phyloP scores from a whole-genome alignment of 2,113 vertebrate genomes.

The Sphaerodactylus townsendi region DNA sequence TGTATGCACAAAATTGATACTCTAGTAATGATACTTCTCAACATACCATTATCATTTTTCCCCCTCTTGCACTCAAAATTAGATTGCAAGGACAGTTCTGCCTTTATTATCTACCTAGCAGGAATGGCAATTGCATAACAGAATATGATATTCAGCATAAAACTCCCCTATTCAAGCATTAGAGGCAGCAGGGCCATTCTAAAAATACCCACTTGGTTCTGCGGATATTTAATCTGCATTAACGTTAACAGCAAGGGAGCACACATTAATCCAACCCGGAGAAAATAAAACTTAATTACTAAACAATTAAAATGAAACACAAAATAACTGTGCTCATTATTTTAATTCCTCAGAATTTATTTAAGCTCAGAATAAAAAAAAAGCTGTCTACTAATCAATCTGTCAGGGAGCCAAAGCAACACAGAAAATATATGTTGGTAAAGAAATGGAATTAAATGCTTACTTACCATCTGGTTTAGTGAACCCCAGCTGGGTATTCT shows the following conservation, averaged over 20 bases:
- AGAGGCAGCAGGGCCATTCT: not conserved
- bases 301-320: conserved; percentile 28
- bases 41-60: not conserved
- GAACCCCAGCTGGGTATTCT: not conserved
- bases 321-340: not conserved
- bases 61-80: not conserved
- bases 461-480: conserved; percentile 1
- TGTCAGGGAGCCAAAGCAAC: not conserved
- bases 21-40: not conserved
- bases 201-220: conserved; percentile 21
- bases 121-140: not conserved
- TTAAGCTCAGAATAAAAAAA: conserved; percentile 23
- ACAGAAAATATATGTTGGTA: conserved; percentile 2
- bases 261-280: conserved; percentile 10
- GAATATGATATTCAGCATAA: not conserved
- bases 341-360: conserved; percentile 16
- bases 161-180: not conserved
- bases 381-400: conserved; percentile 13
- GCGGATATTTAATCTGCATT: conserved; percentile 17
- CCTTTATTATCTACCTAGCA: not conserved
- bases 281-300: conserved; percentile 35
- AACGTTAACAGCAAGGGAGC: conserved; percentile 14
- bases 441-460: conserved; percentile 18
- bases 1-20: not conserved
- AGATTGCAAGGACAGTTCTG: not conserved